Evolutionary conservation across 2,113 vertebrate species (phyloP).

Genomic region (Coptodon rendalli): DNA sequence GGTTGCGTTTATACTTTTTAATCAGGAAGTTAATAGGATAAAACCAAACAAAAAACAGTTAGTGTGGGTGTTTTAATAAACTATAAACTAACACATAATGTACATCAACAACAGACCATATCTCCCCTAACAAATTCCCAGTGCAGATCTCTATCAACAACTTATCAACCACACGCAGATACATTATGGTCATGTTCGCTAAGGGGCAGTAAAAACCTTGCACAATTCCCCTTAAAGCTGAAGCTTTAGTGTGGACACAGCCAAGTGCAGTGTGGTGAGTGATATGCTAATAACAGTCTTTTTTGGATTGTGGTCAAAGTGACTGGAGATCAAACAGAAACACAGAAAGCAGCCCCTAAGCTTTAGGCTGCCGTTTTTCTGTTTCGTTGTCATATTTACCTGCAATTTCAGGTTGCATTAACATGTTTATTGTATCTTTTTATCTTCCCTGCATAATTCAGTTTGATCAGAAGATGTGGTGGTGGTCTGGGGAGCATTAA

Average conservation of each 20-base stretch:
- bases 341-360: not conserved
- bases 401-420: not conserved
- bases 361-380: not conserved
- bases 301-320: conserved; percentile 27
- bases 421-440: not conserved
- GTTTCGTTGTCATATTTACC: not conserved
- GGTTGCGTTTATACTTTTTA: not conserved
- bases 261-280: conserved; percentile 10
- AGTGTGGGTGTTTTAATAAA: not conserved
- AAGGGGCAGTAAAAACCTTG: conserved; percentile 19
- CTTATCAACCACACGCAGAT: conserved; percentile 50
- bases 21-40: not conserved
- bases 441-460: not conserved
- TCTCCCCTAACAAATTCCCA: conserved; percentile 22
- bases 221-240: conserved; percentile 4
- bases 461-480: not conserved
- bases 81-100: not conserved
- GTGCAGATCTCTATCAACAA: conserved; percentile 24
- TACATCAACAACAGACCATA: conserved; percentile 10
- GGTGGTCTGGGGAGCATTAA: not conserved
- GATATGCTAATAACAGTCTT: conserved; percentile 45
- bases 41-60: not conserved
- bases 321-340: conserved; percentile 33
- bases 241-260: conserved; percentile 4
- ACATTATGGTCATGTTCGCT: not conserved